Base-by-base conservation (phyloP, 1,140 invertebrate species). In the Prorops nasuta region DNA sequence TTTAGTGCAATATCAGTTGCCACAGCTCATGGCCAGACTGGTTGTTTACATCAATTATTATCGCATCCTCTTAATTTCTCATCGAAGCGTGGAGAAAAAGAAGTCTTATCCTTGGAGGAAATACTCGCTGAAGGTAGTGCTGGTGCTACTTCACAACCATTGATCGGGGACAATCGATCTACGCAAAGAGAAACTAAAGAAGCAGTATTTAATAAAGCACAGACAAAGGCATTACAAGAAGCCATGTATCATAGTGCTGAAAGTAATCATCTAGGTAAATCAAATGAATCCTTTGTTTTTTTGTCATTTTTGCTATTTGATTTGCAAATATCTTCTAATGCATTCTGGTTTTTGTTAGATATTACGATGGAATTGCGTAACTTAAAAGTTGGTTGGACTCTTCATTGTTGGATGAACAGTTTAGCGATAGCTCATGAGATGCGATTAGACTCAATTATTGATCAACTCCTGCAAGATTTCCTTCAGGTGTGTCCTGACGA, bases 161-260 rank as follows among this genome's bases (percentile, higher is more conserved):
- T 45, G 10, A 10, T 10, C 4, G 10, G 10, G 10, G 10, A 6
- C 4, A 28, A 28, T 4, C 4, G 10, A 28, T 28, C 24, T 10
- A 4, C 10, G 12, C 62, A 71, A 40, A 61, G 71, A 52, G 49
- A 71, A 55, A 54, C 64, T 45, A 76, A 79, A 40, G 64, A 77
- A 38, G 77, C 80, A 20, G 83, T 86, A 49, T 84, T 92, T 62
- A 92, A 84, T 51, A 94, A 93, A 76, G 80, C 84, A 15, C 91
- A 94, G 75, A 85, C 89, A 20, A 87, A 91, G 66, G 86, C 88
- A 24, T 75, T 94, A 28, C 91, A 94, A 64, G 92, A 94, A 76
- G 91, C 92, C 3, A 92, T 95, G 90, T 95, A 94, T 70, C 91
- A 93, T 65, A 90, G 89, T 57, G 88, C 90, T 1, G 92, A 95